These are phyloP conservation scores for Saguinus imperator DNA, from an alignment of 2,113 vertebrate genomes.

Conservation along the genomic window DNA sequence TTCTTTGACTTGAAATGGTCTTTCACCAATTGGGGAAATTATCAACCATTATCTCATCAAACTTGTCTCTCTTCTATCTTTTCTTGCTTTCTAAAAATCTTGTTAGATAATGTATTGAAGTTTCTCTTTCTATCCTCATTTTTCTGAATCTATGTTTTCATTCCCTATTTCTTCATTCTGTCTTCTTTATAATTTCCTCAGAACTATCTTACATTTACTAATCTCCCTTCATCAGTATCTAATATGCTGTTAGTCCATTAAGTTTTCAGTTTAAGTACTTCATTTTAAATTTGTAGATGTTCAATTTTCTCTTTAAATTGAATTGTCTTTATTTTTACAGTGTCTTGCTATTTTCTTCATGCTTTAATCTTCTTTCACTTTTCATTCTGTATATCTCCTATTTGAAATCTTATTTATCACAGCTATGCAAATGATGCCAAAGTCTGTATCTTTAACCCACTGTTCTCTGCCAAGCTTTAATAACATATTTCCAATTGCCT, in stretches of 20 bases:
- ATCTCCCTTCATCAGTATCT: not conserved
- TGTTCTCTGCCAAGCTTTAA: not conserved
- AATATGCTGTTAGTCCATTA: not conserved
- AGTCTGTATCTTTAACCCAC: not conserved
- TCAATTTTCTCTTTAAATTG: not conserved
- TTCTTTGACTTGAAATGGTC: not conserved
- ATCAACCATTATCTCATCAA: not conserved
- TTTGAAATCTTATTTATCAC: not conserved
- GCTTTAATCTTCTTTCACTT: not conserved
- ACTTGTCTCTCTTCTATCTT: not conserved
- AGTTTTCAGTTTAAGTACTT: not conserved
- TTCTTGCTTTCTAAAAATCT: not conserved
- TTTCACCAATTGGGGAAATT: conserved; percentile 9
- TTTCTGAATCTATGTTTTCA: not conserved
- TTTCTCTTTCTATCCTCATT: not conserved
- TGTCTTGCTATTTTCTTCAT: not conserved
- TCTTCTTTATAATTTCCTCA: conserved; percentile 16
- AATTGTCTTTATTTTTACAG: not conserved
- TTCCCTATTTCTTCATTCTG: not conserved
- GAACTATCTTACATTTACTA: not conserved
- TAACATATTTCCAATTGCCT: not conserved
- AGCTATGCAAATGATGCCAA: not conserved
- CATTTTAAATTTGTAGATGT: not conserved
- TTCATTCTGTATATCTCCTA: not conserved
- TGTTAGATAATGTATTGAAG: not conserved